Evolutionary conservation across 2,113 vertebrate species (phyloP).

Genomic region (Misgurnus anguillicaudatus): DNA sequence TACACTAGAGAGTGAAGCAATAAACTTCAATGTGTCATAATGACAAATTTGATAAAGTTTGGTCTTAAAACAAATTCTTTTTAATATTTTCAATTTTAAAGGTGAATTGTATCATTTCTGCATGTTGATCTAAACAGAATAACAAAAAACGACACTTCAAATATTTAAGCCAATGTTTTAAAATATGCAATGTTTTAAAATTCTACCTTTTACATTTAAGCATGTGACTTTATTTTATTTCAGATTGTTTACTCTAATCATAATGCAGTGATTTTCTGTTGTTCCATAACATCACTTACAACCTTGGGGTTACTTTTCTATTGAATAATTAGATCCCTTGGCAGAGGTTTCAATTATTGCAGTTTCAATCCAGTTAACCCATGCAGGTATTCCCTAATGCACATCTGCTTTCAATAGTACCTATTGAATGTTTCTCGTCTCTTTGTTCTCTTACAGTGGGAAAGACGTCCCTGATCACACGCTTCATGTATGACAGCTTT

Average conservation of each 20-base stretch:
- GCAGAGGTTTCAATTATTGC: conserved; percentile 45
- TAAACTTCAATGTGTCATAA: neutral
- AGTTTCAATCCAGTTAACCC: conserved; percentile 19
- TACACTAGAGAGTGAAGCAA: conserved; percentile 2
- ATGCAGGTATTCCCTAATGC: conserved; percentile 22
- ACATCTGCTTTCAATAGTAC: conserved; percentile 35
- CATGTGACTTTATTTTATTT: too few relatives aligned
- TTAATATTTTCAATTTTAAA: neutral
- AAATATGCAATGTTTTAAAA: too few relatives aligned
- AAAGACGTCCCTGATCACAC: conserved; percentile 91
- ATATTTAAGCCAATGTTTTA: too few relatives aligned
- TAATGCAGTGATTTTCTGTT: conserved; percentile 2
- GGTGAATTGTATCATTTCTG: too few relatives aligned
- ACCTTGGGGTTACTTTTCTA: conserved; percentile 55
- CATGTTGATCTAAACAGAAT: too few relatives aligned
- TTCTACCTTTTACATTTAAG: too few relatives aligned
- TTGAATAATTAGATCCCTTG: conserved; percentile 66
- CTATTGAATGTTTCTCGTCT: conserved; percentile 55
- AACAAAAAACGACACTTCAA: too few relatives aligned
- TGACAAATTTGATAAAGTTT: neutral
- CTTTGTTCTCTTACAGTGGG: conserved; percentile 82
- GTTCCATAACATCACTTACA: conserved; percentile 43
- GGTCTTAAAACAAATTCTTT: neutral
- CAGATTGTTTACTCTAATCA: neutral
- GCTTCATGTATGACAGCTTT: conserved; percentile 96